Conservation (phyloP, 2,888 invertebrate species). For the Zygaena filipendulae region DNA sequence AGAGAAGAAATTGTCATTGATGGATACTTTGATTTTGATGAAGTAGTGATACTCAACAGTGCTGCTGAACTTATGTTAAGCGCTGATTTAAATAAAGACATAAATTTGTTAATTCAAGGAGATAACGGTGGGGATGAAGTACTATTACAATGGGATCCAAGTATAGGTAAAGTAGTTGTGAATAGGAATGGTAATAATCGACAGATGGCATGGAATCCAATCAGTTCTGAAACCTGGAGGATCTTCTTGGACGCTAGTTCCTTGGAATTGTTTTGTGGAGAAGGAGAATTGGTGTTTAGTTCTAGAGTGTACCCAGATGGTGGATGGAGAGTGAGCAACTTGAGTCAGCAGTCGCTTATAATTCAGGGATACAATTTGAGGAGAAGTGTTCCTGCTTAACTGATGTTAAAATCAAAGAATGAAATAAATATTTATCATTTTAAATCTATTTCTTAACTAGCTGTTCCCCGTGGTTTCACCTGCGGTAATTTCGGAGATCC, state of each 20-base stretch:
- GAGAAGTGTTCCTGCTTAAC: conserved; percentile 41
- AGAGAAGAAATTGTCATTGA: conserved; percentile 25
- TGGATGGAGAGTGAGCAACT: conserved; percentile 40
- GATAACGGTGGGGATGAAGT: conserved; percentile 33
- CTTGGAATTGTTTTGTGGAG: conserved; percentile 52
- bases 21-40: conserved; percentile 23
- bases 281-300: conserved; percentile 57
- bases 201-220: conserved; percentile 48
- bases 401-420: too few relatives aligned
- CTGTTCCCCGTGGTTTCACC: too few relatives aligned
- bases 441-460: too few relatives aligned
- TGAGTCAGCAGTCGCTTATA: conserved; percentile 31
- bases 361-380: conserved; percentile 35
- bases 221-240: conserved; percentile 31
- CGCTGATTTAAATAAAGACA: conserved; percentile 27
- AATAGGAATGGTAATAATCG: conserved; percentile 41
- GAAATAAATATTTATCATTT: too few relatives aligned
- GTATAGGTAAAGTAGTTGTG: conserved; percentile 33
- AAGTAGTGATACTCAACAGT: conserved; percentile 27
- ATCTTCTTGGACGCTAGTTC: conserved; percentile 53
- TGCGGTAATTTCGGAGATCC: too few relatives aligned
- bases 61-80: conserved; percentile 40
- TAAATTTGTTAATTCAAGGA: conserved; percentile 37
- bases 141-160: conserved; percentile 34
- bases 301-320: conserved; percentile 43